Percentiles rank a stretch among this genome's conserved stretches.
Evolutionary conservation across 2,113 vertebrate species (phyloP).

Genomic region (Sminthopsis crassicaudata): DNA sequence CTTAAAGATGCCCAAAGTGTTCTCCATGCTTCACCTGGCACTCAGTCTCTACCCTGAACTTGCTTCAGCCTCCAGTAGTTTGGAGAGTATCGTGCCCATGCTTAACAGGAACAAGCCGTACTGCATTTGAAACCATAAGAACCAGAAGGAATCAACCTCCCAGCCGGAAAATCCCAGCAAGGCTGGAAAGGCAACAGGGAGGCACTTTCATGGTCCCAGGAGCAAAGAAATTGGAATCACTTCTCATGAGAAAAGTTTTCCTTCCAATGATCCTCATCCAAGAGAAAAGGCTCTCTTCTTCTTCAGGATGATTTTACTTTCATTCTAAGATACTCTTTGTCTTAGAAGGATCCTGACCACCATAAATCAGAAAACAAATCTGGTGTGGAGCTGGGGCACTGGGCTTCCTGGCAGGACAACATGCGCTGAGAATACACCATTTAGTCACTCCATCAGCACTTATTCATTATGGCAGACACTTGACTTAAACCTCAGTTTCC

Average conservation of each 20-base stretch:
- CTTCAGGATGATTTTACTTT: conserved; percentile 1
- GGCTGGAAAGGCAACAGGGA: background rate
- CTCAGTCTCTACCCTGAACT: conserved; percentile 14
- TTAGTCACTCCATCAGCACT: background rate
- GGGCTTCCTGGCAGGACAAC: background rate
- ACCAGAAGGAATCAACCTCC: background rate
- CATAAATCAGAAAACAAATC: background rate
- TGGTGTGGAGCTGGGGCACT: background rate
- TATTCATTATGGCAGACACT: background rate
- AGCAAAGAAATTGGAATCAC: background rate
- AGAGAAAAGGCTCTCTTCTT: background rate
- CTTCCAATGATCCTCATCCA: rapidly evolving
- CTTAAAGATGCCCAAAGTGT: conserved; percentile 18
- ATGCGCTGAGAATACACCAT: background rate
- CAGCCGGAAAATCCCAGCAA: conserved; percentile 19
- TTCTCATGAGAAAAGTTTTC: background rate
- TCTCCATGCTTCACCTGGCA: background rate
- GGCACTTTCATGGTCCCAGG: background rate
- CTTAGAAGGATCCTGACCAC: background rate
- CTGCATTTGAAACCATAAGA: background rate
- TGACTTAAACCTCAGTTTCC: background rate
- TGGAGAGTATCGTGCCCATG: background rate
- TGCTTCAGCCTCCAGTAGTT: conserved; percentile 5
- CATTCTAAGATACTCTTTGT: background rate
- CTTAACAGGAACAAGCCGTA: background rate